These are phyloP conservation scores for Ameiurus melas DNA, from an alignment of 2,113 vertebrate genomes.

Conservation along the genomic window DNA sequence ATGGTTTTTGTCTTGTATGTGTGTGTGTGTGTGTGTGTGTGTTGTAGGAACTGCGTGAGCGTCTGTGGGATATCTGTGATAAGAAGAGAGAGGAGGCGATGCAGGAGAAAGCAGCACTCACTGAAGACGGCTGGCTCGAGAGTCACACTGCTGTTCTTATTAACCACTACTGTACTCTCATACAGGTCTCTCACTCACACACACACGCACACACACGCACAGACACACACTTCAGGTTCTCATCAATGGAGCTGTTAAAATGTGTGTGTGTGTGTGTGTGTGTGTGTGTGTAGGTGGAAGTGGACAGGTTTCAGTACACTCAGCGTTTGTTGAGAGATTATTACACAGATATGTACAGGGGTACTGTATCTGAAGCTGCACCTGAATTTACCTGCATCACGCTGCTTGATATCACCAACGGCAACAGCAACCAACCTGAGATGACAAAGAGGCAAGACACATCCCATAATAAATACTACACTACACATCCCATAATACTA, in stretches of 20 bases:
- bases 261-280: neutral
- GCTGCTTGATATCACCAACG: constrained; percentile 65
- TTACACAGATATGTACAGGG: constrained; percentile 78
- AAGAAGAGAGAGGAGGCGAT: constrained; percentile 80
- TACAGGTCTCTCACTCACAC: constrained; percentile 77
- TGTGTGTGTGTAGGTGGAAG: constrained; percentile 75
- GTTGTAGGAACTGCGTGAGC: constrained; percentile 80
- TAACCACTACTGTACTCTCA: constrained; percentile 83
- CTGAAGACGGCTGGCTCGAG: constrained; percentile 79
- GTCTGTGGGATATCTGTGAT: constrained; percentile 86
- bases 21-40: constrained; percentile 27
- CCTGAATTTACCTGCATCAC: constrained; percentile 69
- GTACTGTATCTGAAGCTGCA: constrained; percentile 61
- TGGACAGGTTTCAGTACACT: constrained; percentile 85
- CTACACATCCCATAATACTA: neutral
- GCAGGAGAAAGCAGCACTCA: constrained; percentile 72
- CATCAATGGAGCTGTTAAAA: neutral
- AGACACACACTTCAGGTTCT: neutral
- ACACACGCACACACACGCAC: constrained; percentile 63
- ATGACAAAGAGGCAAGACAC: constrained; percentile 35
- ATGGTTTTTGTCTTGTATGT: too few species aligned
- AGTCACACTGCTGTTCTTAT: constrained; percentile 70
- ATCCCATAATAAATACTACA: constrained; percentile 24
- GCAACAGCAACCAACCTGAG: neutral
- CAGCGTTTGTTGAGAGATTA: constrained; percentile 81